Percentiles rank a stretch among this genome's conserved stretches.
Evolutionary conservation across 1,140 invertebrate species (phyloP).

Genomic region (Galleria mellonella): DNA sequence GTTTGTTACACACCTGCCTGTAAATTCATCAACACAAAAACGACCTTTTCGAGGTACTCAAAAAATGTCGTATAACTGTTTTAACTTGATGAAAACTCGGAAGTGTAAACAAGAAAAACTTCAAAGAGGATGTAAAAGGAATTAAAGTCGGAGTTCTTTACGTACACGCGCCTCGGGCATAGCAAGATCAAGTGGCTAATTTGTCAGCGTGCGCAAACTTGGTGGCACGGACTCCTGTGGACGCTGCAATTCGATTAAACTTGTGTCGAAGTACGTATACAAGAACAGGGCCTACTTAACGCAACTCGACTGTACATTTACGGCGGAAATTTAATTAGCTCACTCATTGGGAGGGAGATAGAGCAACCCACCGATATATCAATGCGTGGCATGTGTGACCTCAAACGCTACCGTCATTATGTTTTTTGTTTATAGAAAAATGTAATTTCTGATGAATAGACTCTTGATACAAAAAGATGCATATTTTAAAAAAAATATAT

Average conservation of each 20-base stretch:
- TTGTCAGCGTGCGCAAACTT: conserved; percentile 58
- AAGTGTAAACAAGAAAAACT: conserved; percentile 27
- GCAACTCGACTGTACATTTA: conserved; percentile 50
- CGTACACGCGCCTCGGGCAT: conserved; percentile 32
- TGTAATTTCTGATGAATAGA: too few species aligned
- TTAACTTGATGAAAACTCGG: conserved; percentile 13
- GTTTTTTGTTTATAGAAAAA: too few species aligned
- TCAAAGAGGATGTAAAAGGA: conserved; percentile 25
- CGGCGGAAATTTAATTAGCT: conserved; percentile 59
- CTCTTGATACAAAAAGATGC: too few species aligned
- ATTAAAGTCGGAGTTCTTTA: conserved; percentile 41
- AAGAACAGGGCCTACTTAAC: conserved; percentile 57
- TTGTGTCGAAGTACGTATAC: conserved; percentile 48
- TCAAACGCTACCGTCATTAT: background rate
- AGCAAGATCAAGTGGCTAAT: conserved; percentile 59
- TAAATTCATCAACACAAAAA: background rate
- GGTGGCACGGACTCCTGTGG: conserved; percentile 33
- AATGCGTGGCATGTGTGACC: too few species aligned
- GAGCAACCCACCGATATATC: too few species aligned
- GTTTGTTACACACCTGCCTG: conserved; percentile 16
- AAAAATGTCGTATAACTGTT: background rate
- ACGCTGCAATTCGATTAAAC: conserved; percentile 68
- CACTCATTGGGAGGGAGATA: conserved; percentile 32
- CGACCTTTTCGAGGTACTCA: background rate
- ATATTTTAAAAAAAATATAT: too few species aligned